Evolutionary conservation across 2,113 vertebrate species (phyloP).

Genomic region (Redunca redunca): DNA sequence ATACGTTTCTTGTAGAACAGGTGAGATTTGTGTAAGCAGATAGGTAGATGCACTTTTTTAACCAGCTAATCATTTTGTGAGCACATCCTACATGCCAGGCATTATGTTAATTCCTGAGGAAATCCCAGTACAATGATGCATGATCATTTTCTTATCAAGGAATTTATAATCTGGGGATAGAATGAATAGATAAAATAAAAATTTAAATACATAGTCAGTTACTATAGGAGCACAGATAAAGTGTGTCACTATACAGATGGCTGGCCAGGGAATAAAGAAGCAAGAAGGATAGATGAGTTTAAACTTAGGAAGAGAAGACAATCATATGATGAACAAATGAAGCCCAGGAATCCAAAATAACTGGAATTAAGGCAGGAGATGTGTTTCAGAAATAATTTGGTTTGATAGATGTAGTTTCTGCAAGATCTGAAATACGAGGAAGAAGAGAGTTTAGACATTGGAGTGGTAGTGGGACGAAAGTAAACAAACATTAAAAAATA

Average conservation of each 20-base stretch:
- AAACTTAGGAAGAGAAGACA: neutral
- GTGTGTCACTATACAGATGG: neutral
- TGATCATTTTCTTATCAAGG: neutral
- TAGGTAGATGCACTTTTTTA: neutral
- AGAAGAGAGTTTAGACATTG: neutral
- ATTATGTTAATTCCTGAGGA: neutral
- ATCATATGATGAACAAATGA: neutral
- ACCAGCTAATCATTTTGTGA: neutral
- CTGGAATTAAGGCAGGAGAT: neutral
- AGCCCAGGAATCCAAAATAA: neutral
- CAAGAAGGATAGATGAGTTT: neutral
- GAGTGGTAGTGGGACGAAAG: neutral
- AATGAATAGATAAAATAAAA: neutral
- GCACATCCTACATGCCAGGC: neutral
- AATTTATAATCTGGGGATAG: neutral
- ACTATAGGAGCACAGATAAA: neutral
- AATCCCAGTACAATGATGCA: neutral
- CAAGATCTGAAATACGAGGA: neutral
- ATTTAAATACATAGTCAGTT: neutral
- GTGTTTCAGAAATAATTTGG: neutral
- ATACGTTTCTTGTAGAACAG: neutral
- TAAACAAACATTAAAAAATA: neutral
- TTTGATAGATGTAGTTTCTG: neutral
- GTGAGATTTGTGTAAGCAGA: neutral
- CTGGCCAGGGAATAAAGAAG: neutral